Percentiles rank a stretch among this genome's conserved stretches.
phyloP scores from a whole-genome alignment of 2,113 vertebrate genomes.

The Microcebus jonahi region DNA sequence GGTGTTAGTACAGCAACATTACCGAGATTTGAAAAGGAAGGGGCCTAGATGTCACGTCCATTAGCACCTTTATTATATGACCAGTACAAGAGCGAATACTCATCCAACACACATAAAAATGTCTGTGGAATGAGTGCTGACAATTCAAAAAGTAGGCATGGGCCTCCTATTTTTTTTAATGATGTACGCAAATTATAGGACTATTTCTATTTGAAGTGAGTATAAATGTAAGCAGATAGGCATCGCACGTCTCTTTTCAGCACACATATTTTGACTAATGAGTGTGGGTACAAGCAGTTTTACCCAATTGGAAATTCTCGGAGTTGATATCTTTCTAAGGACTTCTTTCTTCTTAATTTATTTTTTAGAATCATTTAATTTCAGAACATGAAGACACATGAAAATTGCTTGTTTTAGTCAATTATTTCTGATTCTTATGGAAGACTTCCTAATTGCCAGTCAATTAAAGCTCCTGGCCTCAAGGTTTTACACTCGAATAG shows the following conservation, averaged over 20 bases:
- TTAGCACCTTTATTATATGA: slow-evolving; percentile 76
- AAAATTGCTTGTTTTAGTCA: slow-evolving; percentile 52
- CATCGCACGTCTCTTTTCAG: neutral
- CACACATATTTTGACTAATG: neutral
- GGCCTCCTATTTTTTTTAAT: slow-evolving; percentile 27
- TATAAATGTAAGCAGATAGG: neutral
- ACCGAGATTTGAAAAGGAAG: slow-evolving; percentile 74
- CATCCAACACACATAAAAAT: neutral
- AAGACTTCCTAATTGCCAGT: slow-evolving; percentile 60
- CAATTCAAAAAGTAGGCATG: neutral
- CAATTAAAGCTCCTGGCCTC: slow-evolving; percentile 50
- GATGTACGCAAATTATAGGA: slow-evolving; percentile 53
- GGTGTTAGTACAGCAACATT: slow-evolving; percentile 76
- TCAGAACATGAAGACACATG: neutral
- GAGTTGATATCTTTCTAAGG: neutral
- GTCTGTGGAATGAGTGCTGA: neutral
- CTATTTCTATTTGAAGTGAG: slow-evolving; percentile 37
- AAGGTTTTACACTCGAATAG: slow-evolving; percentile 30
- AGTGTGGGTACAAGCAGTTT: neutral
- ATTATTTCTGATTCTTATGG: slow-evolving; percentile 47
- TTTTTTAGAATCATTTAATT: slow-evolving; percentile 51
- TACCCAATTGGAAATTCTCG: slow-evolving; percentile 9
- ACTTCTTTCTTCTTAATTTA: slow-evolving; percentile 35
- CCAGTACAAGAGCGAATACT: neutral
- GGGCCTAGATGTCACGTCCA: slow-evolving; percentile 62